Percentiles rank a stretch among this genome's conserved stretches.
Conservation (phyloP, 2,113 vertebrate species). For the Miniopterus natalensis region DNA sequence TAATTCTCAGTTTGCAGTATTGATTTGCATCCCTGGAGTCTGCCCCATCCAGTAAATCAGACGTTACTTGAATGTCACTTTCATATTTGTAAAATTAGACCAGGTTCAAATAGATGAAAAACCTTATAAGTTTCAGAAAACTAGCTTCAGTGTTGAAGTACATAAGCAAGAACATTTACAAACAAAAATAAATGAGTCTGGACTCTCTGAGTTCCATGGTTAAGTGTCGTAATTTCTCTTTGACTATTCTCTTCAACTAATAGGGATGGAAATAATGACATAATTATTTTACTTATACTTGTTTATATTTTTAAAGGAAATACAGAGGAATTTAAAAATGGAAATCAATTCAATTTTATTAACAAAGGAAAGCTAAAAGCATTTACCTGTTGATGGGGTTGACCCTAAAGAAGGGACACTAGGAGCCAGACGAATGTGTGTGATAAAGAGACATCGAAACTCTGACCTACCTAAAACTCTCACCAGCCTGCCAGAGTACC, state of each 20-base stretch:
- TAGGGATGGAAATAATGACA: background rate
- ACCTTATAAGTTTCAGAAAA: background rate
- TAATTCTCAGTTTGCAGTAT: background rate
- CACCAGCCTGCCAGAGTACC: background rate
- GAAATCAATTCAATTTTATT: background rate
- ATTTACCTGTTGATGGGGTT: background rate
- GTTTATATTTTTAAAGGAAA: conserved; percentile 6
- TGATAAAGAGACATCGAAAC: background rate
- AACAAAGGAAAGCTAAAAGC: background rate
- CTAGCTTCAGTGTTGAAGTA: background rate
- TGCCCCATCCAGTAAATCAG: background rate
- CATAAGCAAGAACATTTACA: background rate
- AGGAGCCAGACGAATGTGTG: background rate
- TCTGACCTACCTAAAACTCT: background rate
- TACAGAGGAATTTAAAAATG: background rate
- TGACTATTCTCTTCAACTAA: background rate
- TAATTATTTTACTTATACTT: conserved; percentile 2
- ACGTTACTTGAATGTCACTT: conserved; percentile 15
- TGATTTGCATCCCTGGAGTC: conserved; percentile 36
- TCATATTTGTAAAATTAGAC: conserved; percentile 30
- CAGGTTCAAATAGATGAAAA: conserved; percentile 1
- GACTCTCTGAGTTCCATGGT: background rate
- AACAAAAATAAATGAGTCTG: background rate
- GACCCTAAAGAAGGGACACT: background rate
- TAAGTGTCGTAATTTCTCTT: background rate